Evolutionary conservation across 2,113 vertebrate species (phyloP), one percentile per base, ranked within the genome.

Genomic region (Gulo gulo): DNA sequence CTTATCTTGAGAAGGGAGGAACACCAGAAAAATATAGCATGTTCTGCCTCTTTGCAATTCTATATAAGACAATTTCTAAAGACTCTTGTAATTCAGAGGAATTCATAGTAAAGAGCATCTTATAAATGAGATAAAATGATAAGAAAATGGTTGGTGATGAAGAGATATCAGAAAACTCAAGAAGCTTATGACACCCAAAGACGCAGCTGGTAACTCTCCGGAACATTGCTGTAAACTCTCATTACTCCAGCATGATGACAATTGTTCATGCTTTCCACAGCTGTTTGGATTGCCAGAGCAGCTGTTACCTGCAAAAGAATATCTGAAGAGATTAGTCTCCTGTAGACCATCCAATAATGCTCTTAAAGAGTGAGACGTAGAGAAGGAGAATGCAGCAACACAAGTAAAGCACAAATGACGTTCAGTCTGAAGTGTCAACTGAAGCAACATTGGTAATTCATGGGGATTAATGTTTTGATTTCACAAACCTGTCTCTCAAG

Each of bases 71-170:
- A 71, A 39, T 57, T 87, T 87, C 91, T 16, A 31, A 97, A 94
- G 71, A 73, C 11, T 52, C 14, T 89, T 61, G 14, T 88, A 86
- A 97, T 95, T 94, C 91, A 59, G 23, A 96, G 65, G 45, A 94
- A 97, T 97, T 86, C 39, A 86, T 63, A 50, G 47, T 34, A 79
- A 95, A 93, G 42, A 79, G 26, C 15, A 65, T 88, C 36, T 79
- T 82, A 88, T 74, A 97, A 98, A 82, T 98, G 85, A 97, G n/a
- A 97, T 91, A 23, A 91, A 93, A 95, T 94, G 45, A 79, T 34
- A 85, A 94, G 39, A 97, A 97, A 95, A 95, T 94, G 29, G 57
- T 52, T 96, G 65, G 26, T 97, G 93, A 97, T 98, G 91, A 97
- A 93, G 91, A 88, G 88, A 81, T 94, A 67, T 87, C 85, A 96